These are phyloP conservation scores for Bos javanicus DNA, from an alignment of 2,113 vertebrate genomes.

Conservation along the genomic window DNA sequence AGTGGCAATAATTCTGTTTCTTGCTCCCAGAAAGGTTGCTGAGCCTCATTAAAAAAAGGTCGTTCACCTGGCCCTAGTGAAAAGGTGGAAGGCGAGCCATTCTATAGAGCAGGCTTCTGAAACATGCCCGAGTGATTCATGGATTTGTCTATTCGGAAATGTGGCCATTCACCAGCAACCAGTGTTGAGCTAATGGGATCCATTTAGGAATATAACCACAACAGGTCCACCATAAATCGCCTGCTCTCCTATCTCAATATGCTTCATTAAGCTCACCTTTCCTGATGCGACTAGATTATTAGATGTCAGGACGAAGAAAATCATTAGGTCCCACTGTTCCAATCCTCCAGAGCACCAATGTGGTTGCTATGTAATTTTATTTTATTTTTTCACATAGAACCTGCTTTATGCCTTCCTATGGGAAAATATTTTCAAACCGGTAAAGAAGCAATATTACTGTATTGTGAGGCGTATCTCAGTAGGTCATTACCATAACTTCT, in stretches of 20 bases:
- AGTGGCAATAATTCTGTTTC: background rate
- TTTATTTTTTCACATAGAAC: background rate
- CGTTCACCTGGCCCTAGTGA: background rate
- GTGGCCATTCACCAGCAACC: background rate
- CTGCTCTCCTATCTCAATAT: slow-evolving; percentile 27
- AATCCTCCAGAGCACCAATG: slow-evolving; percentile 57
- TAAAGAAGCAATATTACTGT: slow-evolving; percentile 23
- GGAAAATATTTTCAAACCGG: slow-evolving; percentile 50
- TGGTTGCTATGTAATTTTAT: slow-evolving; percentile 66
- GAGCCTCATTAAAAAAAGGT: background rate
- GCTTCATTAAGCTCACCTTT: slow-evolving; percentile 70
- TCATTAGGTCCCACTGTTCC: slow-evolving; percentile 31
- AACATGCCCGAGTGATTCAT: background rate
- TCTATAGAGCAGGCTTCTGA: background rate
- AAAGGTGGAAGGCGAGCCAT: background rate
- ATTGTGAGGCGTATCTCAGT: background rate
- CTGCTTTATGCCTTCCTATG: slow-evolving; percentile 32
- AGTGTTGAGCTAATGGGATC: background rate
- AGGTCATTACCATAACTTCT: slow-evolving; percentile 52
- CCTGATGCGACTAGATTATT: slow-evolving; percentile 47
- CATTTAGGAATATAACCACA: slow-evolving; percentile 40
- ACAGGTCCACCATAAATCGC: slow-evolving; percentile 34
- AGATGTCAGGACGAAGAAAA: slow-evolving; percentile 47
- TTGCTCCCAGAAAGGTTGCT: background rate
- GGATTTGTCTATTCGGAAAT: background rate